Conservation (phyloP, 2,113 vertebrate genomes). For the Tragelaphus strepsiceros region DNA sequence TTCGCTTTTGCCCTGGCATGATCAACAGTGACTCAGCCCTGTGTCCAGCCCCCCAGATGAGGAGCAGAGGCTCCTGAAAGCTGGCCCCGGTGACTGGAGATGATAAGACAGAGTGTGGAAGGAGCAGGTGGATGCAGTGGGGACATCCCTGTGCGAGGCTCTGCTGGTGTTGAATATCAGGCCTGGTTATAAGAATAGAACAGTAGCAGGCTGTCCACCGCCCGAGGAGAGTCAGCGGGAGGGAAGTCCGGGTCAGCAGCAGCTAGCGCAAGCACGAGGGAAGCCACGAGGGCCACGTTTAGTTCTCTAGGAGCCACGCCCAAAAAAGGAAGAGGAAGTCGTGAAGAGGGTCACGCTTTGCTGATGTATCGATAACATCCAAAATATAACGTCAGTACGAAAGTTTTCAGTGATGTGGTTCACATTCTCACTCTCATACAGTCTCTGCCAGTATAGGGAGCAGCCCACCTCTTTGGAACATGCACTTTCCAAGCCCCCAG, state of each 20-base stretch:
- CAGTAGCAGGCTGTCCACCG: neutral
- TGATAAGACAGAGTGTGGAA: neutral
- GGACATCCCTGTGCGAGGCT: slow-evolving; percentile 17
- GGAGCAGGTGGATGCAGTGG: slow-evolving; percentile 33
- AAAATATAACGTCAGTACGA: neutral
- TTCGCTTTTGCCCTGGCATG: neutral
- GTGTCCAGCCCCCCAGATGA: neutral
- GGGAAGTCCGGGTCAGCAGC: neutral
- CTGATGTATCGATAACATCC: neutral
- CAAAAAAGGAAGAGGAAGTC: neutral
- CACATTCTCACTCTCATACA: neutral
- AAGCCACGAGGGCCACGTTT: neutral
- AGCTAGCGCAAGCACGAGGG: neutral
- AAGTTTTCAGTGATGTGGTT: neutral
- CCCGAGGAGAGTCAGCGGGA: neutral
- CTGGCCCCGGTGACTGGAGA: slow-evolving; percentile 43
- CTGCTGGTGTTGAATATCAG: slow-evolving; percentile 28
- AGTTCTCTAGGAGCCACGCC: neutral
- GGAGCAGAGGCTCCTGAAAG: neutral
- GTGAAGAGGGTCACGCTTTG: neutral
- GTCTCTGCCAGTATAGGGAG: neutral
- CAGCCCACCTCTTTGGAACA: neutral
- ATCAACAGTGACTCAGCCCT: neutral
- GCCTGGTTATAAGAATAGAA: slow-evolving; percentile 54
- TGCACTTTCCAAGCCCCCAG: neutral